phyloP scores from a whole-genome alignment of 1,140 invertebrate species.

The Trachymyrmex cornetzi region DNA sequence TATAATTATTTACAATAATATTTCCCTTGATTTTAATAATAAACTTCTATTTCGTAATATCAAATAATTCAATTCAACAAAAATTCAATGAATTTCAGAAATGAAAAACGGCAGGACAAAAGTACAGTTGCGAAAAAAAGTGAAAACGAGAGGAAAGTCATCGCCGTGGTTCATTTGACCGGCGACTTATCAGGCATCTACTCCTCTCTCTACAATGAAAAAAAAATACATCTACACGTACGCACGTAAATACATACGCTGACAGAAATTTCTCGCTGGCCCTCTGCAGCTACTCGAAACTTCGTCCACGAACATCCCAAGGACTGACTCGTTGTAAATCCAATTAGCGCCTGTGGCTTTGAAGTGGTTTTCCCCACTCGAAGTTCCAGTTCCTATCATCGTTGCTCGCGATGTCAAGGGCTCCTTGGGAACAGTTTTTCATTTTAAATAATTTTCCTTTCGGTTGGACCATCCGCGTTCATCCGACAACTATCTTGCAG shows the following conservation, averaged over 20 bases:
- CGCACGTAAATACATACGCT: constrained; percentile 20
- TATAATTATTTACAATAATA: not conserved
- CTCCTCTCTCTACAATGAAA: constrained; percentile 36
- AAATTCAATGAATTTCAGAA: not conserved
- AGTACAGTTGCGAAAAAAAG: constrained; percentile 3
- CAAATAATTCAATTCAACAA: too few species aligned
- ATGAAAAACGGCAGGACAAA: not conserved
- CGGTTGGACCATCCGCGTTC: constrained; percentile 60
- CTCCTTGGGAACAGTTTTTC: constrained; percentile 69
- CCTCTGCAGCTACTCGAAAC: constrained; percentile 75
- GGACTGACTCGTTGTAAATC: constrained; percentile 78
- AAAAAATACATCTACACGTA: constrained; percentile 46
- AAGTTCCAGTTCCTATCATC: constrained; percentile 68
- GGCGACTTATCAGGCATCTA: constrained; percentile 62
- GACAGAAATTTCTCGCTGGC: constrained; percentile 47
- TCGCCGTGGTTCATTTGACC: constrained; percentile 59
- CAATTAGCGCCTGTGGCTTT: constrained; percentile 78
- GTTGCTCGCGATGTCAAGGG: constrained; percentile 74
- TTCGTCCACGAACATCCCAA: constrained; percentile 70
- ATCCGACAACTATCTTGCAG: constrained; percentile 56
- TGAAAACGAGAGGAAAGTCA: constrained; percentile 41
- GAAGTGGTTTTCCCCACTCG: constrained; percentile 76
- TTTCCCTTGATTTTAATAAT: not conserved
- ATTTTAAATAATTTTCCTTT: constrained; percentile 75
- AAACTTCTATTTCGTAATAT: constrained; percentile 9